Base-by-base conservation (phyloP, 1,140 invertebrate species). In the Lepidotrigona ventralis region DNA sequence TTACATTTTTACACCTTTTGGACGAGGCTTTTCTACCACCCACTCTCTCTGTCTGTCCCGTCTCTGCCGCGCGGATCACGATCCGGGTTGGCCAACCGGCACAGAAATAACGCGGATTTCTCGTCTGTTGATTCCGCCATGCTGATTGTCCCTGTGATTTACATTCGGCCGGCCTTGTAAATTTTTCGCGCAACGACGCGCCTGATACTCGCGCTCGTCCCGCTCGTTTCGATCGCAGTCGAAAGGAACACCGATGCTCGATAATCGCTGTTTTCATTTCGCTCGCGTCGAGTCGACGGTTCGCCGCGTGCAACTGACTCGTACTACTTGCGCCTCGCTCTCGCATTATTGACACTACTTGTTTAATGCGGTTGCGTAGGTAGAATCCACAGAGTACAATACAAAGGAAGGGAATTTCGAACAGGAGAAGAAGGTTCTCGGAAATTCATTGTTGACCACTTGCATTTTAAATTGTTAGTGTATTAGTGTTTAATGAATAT, bases 1-100 rank as follows among this genome's bases (percentile, higher is more conserved):
- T 82, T 82, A 82, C 81, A 82, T 82, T 82, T 76, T 82, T 78
- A 60, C 73, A 82, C 64, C 76, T 70, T 82, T 77, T 78, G 81
- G 81, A 82, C 81, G 81, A 82, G 74, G 54, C 75, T 33, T 46
- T 60, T 26, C 51, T 56, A 23, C 46, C 58, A 66, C 39, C 68
- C 53, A 51, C 46, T 68, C 51, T 26, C 4, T 69, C 63, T 66
- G 19, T 8, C 73, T 12, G 26, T 14, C n/a, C n/a, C n/a, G n/a
- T n/a, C n/a, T n/a, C n/a, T n/a, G n/a, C n/a, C 53, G 26, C 51
- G 66, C 11, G 80, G 75, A 87, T 87, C 51, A 74, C 79, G 53
- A 21, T 9, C 29, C 15, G 19, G 19, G 51, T 26, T 19, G 14
- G 2, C 75, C 19, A 17, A 12, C 46, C 26, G 15, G 46, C 26